Base-by-base conservation (phyloP, 2,797 vertebrate genomes). In the Melanotaenia maccullochi region DNA sequence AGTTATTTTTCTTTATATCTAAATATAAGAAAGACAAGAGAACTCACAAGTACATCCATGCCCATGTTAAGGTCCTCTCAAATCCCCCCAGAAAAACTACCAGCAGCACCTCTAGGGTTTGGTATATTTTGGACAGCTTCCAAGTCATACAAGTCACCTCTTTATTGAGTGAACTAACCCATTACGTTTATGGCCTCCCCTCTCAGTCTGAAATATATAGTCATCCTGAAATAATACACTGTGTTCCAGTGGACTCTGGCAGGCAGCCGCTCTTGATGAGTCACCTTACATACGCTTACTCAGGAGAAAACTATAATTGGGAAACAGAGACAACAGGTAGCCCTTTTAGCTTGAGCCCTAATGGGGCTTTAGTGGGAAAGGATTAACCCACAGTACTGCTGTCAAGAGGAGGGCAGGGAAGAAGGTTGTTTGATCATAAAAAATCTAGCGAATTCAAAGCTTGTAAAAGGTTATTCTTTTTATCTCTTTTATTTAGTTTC, bases 231-330 rank as follows among this genome's bases (percentile, higher is more conserved):
- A 89, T 91, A 89, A 91, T 85, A 87, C 75, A 78, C 81, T 82
- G 64, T 44, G 52, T 81, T 85, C 77, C 75, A 87, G 87, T 74
- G 79, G n/a, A 73, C 70, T 62, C 70, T 77, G 79, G 86, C 85
- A 87, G 76, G 72, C 73, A 3, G 80, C 64, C 35, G 57, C 65
- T 86, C 77, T 58, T 85, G 89, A 89, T 90, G 89, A 93, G 84
- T 93, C 91, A 92, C 78, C 84, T 90, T 88, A 90, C 92, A 87
- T 61, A 76, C 67, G 89, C 88, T 91, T 85, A 86, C 77, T 90
- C 86, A 83, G 86, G 84, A 87, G 82, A 87, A 89, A 83, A 82
- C 79, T 80, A 32, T 82, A 86, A 87, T 75, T 83, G 83, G 84
- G 81, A 71, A 52, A 75, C 55, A 18, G 58, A 86, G 84, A 90